Conservation (phyloP, 2,797 vertebrate genomes). For the Spea hammondii region DNA sequence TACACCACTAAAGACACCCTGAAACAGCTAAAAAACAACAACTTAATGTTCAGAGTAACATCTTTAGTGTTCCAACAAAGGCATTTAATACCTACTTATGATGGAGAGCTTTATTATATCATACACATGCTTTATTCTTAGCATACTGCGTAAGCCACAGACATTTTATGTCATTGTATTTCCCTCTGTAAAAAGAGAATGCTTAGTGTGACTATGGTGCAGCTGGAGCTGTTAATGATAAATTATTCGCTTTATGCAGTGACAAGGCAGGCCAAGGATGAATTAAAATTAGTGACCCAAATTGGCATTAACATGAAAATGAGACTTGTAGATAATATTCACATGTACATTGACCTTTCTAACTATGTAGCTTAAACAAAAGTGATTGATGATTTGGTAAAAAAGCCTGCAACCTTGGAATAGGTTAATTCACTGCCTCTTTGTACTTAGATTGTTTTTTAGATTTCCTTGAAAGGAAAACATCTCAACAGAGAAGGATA, state of each 20-base stretch:
- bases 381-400: constrained; percentile 26
- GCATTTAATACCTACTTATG: too few relatives aligned
- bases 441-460: constrained; percentile 2
- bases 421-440: constrained; percentile 28
- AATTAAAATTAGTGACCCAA: constrained; percentile 33
- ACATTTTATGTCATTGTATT: not conserved
- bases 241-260: constrained; percentile 11
- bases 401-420: constrained; percentile 19
- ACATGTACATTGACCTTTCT: constrained; percentile 37
- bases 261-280: not conserved
- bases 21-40: too few relatives aligned
- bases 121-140: too few relatives aligned
- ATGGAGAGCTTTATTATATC: too few relatives aligned
- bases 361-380: constrained; percentile 20
- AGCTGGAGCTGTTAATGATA: constrained; percentile 4
- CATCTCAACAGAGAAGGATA: not conserved
- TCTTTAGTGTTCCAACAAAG: too few relatives aligned
- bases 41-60: too few relatives aligned
- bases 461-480: constrained; percentile 7
- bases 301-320: constrained; percentile 29
- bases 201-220: not conserved
- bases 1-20: too few relatives aligned
- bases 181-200: not conserved
- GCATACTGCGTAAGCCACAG: too few relatives aligned
- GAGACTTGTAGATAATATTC: constrained; percentile 34